Conservation (phyloP, 1,140 invertebrate species). For the Drosophila arizonae region DNA sequence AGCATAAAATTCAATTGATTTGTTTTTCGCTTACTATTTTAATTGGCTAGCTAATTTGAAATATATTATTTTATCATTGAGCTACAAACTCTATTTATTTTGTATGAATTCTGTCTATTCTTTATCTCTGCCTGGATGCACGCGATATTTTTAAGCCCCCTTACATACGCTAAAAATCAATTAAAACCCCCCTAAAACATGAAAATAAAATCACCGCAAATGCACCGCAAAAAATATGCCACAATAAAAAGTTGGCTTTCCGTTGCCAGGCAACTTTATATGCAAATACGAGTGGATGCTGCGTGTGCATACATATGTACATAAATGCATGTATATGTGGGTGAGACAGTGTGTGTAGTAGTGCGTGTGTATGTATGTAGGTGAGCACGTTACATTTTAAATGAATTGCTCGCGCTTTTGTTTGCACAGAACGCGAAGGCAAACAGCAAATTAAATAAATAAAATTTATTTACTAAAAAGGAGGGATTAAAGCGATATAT, state of each 20-base stretch:
- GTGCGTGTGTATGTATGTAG: conserved; percentile 26
- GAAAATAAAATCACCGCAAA: conserved; percentile 51
- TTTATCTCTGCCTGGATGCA: conserved; percentile 1
- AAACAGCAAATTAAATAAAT: conserved; percentile 77
- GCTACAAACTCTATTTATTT: neutral
- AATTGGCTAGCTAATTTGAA: no score
- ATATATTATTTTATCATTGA: no score
- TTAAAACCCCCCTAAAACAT: conserved; percentile 27
- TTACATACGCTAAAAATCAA: conserved; percentile 43
- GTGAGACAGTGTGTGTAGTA: neutral
- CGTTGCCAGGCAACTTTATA: conserved; percentile 65
- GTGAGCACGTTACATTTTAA: conserved; percentile 67
- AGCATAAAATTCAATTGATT: no score
- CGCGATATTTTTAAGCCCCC: conserved; percentile 29
- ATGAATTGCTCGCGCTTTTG: conserved; percentile 75
- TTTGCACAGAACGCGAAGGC: conserved; percentile 61
- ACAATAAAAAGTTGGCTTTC: conserved; percentile 66
- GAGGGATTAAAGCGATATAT: conserved; percentile 38
- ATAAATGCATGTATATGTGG: conserved; percentile 18
- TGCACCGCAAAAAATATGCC: conserved; percentile 56
- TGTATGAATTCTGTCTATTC: neutral
- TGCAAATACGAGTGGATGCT: conserved; percentile 55
- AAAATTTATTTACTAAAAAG: conserved; percentile 66
- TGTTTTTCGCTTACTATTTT: no score
- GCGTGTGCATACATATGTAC: conserved; percentile 5